Evolutionary conservation across 1,140 invertebrate species (phyloP), one percentile per base, ranked within the genome.

Genomic region (Linepithema humile): DNA sequence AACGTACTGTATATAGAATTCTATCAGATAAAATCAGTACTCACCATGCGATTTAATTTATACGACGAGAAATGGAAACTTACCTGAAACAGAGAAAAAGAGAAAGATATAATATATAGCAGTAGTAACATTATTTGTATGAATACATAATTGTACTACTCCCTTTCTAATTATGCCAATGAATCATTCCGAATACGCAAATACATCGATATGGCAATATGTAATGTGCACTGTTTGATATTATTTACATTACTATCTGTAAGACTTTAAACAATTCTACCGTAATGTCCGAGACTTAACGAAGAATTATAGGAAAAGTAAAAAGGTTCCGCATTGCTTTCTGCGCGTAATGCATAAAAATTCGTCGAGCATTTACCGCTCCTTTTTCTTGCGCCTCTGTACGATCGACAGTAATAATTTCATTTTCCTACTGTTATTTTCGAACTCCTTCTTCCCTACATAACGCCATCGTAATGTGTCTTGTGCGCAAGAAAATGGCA

Each of bases 291-390:
- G 23, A 64, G 20, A 20, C 53, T 17, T 45, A 57, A 57, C 32
- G 43, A 78, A 35, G 12, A 29, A 84, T 88, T 85, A 69, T 7
- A 82, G 29, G 35, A 84, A 88, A 88, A 32, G 50, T 60, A 23
- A 26, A 38, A 43, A 70, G 72, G 73, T 93, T 93, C 89, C 91
- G 91, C 89, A 69, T 91, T 80, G 82, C 74, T 88, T 91, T 88
- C 80, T 64, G 86, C 90, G 84, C 87, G 82, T 87, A 85, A 88
- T 88, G 86, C 82, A 88, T 88, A 77, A 89, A 82, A 90, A 87
- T 84, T 55, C 48, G 26, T 60, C 84, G 82, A 80, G 38, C 73
- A 82, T 74, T 75, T 60, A 15, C 17, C 17, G 1, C 29, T 32
- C 5, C 38, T 77, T 29, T 50, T 35, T 50, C 60, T 38, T 20